Evolutionary conservation across 2,113 vertebrate genomes (phyloP).

Genomic region (Cynoglossus semilaevis): DNA sequence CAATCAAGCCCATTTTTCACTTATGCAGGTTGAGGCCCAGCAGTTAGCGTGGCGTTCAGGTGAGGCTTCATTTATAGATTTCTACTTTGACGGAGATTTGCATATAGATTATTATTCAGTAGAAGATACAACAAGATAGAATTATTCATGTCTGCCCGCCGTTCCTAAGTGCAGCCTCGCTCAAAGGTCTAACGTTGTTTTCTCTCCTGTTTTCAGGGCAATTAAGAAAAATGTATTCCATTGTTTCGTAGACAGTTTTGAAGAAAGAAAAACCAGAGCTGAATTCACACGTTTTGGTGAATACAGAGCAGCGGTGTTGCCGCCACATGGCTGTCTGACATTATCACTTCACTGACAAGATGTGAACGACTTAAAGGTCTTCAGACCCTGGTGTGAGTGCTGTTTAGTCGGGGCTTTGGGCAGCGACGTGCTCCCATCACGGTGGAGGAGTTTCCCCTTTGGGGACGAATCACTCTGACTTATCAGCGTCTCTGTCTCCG

Average conservation of each 20-base stretch:
- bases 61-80: conserved; percentile 27
- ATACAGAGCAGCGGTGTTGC: conserved; percentile 16
- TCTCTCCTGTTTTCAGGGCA: neutral
- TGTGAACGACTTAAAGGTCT: conserved; percentile 21
- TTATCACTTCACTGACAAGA: conserved; percentile 16
- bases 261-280: neutral
- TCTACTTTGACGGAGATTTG: conserved; percentile 24
- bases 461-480: conserved; percentile 41
- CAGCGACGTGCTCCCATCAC: conserved; percentile 29
- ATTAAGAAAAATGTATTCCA: conserved; percentile 19
- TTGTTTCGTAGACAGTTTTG: conserved; percentile 8
- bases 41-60: conserved; percentile 14
- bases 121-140: neutral
- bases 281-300: conserved; percentile 2
- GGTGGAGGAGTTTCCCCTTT: conserved; percentile 32
- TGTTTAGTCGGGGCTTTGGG: conserved; percentile 35
- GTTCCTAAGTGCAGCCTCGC: neutral
- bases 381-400: conserved; percentile 39
- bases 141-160: neutral
- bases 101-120: conserved; percentile 19
- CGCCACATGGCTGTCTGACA: conserved; percentile 24
- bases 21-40: conserved; percentile 48
- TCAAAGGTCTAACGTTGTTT: neutral
- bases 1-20: conserved; percentile 55
- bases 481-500: neutral